These are phyloP conservation scores for Leptopilina boulardi DNA, from an alignment of 1,140 invertebrate genomes.

Conservation along the genomic window DNA sequence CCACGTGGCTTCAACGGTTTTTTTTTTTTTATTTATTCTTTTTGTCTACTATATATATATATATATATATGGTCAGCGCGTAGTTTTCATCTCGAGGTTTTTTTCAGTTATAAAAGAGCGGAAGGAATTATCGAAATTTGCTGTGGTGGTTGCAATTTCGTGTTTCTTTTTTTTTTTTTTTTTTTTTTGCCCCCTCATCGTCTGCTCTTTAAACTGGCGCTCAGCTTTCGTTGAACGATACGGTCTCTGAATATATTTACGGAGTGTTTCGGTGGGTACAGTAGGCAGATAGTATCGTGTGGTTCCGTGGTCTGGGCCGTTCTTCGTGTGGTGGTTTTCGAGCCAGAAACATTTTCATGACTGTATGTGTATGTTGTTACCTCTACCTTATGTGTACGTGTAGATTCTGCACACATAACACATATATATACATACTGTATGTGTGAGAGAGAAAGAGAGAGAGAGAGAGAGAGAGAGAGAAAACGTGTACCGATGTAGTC, in stretches of 20 bases:
- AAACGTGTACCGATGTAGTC: constrained; percentile 69
- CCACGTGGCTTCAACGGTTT: constrained; percentile 35
- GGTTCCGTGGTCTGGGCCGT: constrained; percentile 42
- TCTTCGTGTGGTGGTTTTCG: constrained; percentile 39
- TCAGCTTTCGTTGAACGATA: constrained; percentile 57
- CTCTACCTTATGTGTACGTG: constrained; percentile 43
- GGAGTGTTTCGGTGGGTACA: constrained; percentile 57
- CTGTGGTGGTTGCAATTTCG: constrained; percentile 58
- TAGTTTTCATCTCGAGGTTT: constrained; percentile 36
- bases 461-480: constrained; percentile 4
- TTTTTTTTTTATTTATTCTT: constrained; percentile 23
- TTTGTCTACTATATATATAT: background rate
- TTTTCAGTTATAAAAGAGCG: constrained; percentile 37
- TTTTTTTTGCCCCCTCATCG: constrained; percentile 43
- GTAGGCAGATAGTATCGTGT: constrained; percentile 54
- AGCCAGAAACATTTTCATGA: constrained; percentile 30
- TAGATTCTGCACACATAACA: constrained; percentile 42
- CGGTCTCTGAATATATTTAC: constrained; percentile 65
- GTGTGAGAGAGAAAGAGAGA: too few species aligned
- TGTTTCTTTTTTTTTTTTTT: constrained; percentile 54
- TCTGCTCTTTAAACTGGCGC: constrained; percentile 53
- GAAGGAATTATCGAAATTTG: constrained; percentile 65
- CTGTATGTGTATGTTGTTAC: background rate
- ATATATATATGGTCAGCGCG: background rate
- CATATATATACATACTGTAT: constrained; percentile 3